phyloP scores from a whole-genome alignment of 2,888 invertebrate genomes.

The Cantharis rustica region DNA sequence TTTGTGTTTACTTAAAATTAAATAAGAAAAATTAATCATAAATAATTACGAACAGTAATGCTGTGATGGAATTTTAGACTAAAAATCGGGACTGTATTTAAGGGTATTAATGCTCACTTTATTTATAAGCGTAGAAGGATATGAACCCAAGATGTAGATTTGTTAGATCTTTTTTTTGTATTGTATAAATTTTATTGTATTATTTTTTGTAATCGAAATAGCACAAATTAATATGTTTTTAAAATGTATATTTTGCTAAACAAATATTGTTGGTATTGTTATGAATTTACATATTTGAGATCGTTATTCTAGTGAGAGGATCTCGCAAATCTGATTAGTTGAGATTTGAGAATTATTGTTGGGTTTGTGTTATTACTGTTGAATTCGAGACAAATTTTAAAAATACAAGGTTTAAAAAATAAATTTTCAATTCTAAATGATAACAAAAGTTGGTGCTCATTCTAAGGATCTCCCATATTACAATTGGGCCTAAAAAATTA shows the following conservation, averaged over 20 bases:
- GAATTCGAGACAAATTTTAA: not conserved
- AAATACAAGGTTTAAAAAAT: not conserved
- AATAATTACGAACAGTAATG: conserved; percentile 8
- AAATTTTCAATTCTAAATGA: not conserved
- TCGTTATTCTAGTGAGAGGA: not conserved
- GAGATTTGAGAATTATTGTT: not conserved
- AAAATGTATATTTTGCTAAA: not conserved
- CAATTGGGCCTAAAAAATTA: not conserved
- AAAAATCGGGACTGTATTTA: conserved; percentile 18
- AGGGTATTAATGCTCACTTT: conserved; percentile 20
- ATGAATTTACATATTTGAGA: not conserved
- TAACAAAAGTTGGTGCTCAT: not conserved
- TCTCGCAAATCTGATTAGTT: not conserved
- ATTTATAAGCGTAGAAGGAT: conserved; percentile 7
- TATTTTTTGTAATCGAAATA: not conserved
- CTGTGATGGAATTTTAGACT: conserved; percentile 22
- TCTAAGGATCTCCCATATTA: not conserved
- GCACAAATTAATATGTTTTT: not conserved
- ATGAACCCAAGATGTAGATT: not conserved
- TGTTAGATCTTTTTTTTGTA: not conserved
- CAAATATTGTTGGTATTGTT: not conserved
- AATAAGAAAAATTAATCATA: not conserved
- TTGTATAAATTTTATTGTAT: not conserved
- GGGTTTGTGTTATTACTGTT: not conserved
- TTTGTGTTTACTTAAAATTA: not conserved